These are phyloP conservation scores for Hemiscyllium ocellatum DNA, from an alignment of 2,113 vertebrate genomes.

Conservation along the genomic window DNA sequence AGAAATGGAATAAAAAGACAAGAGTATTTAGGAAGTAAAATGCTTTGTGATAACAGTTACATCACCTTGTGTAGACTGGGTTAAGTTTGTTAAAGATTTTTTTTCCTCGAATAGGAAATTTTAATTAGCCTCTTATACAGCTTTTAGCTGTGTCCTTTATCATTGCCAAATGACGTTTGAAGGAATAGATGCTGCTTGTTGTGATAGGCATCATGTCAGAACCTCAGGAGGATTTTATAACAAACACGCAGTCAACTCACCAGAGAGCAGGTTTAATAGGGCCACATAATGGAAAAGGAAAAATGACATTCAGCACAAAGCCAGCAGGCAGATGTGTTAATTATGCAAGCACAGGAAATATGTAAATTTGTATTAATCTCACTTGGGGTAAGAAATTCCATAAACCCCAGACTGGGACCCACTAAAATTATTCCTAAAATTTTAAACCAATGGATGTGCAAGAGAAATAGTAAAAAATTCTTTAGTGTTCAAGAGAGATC, in stretches of 20 bases:
- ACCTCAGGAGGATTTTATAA: constrained; percentile 30
- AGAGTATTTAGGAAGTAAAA: neutral
- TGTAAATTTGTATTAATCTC: constrained; percentile 26
- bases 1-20: neutral
- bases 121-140: neutral
- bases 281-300: constrained; percentile 33
- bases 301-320: constrained; percentile 33
- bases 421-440: neutral
- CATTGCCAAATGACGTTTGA: neutral
- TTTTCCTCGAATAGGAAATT: neutral
- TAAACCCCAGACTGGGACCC: neutral
- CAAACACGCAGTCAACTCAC: constrained; percentile 27
- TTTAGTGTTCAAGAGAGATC: neutral
- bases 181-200: constrained; percentile 28
- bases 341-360: constrained; percentile 29
- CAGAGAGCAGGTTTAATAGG: constrained; percentile 27
- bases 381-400: neutral
- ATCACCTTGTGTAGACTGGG: neutral
- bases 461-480: neutral
- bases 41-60: neutral
- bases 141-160: constrained; percentile 18
- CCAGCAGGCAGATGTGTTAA: constrained; percentile 32
- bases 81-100: neutral
- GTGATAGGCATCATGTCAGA: neutral
- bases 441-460: neutral